Percentiles rank a stretch among this genome's conserved stretches.
Evolutionary conservation across 2,113 vertebrate species (phyloP).

Genomic region (Tachysurus fulvidraco): DNA sequence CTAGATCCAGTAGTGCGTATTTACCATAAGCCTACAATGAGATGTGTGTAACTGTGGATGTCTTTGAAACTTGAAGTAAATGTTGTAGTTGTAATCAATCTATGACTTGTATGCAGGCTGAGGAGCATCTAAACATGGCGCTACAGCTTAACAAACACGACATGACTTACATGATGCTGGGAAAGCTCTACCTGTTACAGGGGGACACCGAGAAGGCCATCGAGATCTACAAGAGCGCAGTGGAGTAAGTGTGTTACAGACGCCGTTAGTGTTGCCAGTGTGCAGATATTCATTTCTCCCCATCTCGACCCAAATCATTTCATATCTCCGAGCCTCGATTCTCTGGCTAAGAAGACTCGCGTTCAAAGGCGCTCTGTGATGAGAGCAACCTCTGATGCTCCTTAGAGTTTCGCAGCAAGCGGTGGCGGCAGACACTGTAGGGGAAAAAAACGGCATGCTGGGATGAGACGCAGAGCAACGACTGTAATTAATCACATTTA

Average conservation of each 20-base stretch:
- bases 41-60: not conserved
- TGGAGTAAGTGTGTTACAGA: constrained; percentile 82
- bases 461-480: constrained; percentile 24
- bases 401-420: constrained; percentile 42
- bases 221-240: constrained; percentile 85
- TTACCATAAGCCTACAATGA: not conserved
- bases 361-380: constrained; percentile 17
- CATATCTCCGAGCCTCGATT: not conserved
- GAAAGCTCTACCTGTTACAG: constrained; percentile 85
- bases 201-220: constrained; percentile 85
- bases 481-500: constrained; percentile 55
- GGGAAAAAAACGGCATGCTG: constrained; percentile 31
- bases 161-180: constrained; percentile 87
- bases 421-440: constrained; percentile 12
- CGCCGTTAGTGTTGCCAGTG: not conserved
- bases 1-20: not conserved
- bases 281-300: not conserved
- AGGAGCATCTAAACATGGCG: constrained; percentile 85
- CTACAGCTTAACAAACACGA: constrained; percentile 89
- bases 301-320: not conserved
- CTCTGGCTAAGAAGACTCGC: constrained; percentile 15
- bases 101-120: constrained; percentile 75
- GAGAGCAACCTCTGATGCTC: constrained; percentile 24
- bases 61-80: not conserved
- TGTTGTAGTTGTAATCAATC: not conserved